Percentiles rank a stretch among this genome's conserved stretches.
Evolutionary conservation across 2,888 invertebrate species (phyloP).

Genomic region (Tyria jacobaeae): DNA sequence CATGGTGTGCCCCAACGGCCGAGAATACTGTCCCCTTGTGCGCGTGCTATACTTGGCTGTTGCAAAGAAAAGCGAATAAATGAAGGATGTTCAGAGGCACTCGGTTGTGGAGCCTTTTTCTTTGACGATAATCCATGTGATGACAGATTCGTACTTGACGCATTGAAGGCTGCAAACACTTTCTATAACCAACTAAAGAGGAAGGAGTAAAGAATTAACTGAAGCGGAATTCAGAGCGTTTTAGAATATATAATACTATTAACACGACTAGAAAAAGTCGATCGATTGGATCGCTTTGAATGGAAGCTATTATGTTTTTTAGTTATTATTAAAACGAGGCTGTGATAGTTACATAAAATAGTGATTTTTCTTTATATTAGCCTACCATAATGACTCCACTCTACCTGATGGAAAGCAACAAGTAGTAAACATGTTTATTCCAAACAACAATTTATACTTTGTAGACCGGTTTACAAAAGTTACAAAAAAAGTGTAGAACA

Average conservation of each 20-base stretch:
- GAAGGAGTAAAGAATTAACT: conserved; percentile 20
- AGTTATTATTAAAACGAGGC: conserved; percentile 14
- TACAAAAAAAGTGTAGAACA: too few relatives aligned
- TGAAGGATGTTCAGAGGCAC: conserved; percentile 89
- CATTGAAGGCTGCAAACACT: conserved; percentile 79
- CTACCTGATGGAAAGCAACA: too few relatives aligned
- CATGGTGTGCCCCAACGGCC: conserved; percentile 53
- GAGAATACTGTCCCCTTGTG: conserved; percentile 86
- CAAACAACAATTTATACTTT: too few relatives aligned
- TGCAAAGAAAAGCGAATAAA: conserved; percentile 85
- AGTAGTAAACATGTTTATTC: too few relatives aligned
- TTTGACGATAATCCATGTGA: conserved; percentile 92
- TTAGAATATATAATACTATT: conserved; percentile 19
- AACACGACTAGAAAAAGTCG: neutral
- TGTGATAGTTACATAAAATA: conserved; percentile 16
- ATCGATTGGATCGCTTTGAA: neutral
- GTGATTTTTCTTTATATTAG: too few relatives aligned
- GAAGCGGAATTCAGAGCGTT: conserved; percentile 15
- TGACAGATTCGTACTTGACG: conserved; percentile 85
- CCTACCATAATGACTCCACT: too few relatives aligned
- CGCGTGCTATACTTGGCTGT: conserved; percentile 92
- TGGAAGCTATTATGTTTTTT: neutral
- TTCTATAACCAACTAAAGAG: conserved; percentile 70
- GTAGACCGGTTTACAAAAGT: too few relatives aligned
- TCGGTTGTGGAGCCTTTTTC: conserved; percentile 90